phyloP scores from a whole-genome alignment of 2,888 invertebrate species.

The Palloptera scutellata region DNA sequence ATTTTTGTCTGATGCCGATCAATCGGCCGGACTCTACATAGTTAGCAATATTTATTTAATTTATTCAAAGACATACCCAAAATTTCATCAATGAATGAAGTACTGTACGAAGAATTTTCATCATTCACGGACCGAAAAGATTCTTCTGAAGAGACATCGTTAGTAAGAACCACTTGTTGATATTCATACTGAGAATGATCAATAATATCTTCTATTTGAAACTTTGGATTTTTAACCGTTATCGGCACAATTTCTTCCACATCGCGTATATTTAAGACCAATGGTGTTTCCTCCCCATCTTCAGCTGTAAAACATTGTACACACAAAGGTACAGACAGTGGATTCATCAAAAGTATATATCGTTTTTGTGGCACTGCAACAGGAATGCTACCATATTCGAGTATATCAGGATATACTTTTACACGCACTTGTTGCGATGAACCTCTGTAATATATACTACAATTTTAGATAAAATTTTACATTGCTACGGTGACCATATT shows the following conservation, averaged over 20 bases:
- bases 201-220: conserved; percentile 11
- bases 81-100: conserved; percentile 47
- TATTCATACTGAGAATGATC: conserved; percentile 18
- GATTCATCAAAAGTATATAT: conserved; percentile 54
- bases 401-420: too few relatives aligned
- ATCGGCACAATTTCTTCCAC: conserved; percentile 48
- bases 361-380: too few relatives aligned
- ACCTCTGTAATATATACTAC: too few relatives aligned
- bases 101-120: conserved; percentile 41
- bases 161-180: background rate
- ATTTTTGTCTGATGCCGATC: too few relatives aligned
- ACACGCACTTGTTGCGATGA: too few relatives aligned
- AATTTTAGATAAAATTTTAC: too few relatives aligned
- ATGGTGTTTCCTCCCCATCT: conserved; percentile 55
- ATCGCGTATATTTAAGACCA: conserved; percentile 51
- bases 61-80: too few relatives aligned
- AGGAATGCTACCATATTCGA: too few relatives aligned
- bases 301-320: conserved; percentile 47
- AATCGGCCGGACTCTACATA: too few relatives aligned
- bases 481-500: too few relatives aligned
- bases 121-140: conserved; percentile 42
- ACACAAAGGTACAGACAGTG: conserved; percentile 53
- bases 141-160: conserved; percentile 13
- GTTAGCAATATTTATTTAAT: too few relatives aligned
- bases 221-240: conserved; percentile 50